Conservation (phyloP, 2,888 invertebrate genomes). For the Zootermopsis nevadensis region DNA sequence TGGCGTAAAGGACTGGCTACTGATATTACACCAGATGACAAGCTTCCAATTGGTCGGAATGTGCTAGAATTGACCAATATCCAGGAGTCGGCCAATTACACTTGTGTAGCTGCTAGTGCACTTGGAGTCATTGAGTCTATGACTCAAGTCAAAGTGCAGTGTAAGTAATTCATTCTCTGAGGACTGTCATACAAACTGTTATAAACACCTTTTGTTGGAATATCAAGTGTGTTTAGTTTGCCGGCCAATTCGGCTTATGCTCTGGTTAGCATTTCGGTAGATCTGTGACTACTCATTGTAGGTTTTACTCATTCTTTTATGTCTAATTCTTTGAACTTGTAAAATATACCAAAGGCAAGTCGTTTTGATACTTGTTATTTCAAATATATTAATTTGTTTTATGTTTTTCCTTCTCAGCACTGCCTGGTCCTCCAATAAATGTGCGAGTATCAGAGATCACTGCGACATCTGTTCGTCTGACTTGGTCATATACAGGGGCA, state of each 20-base stretch:
- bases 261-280: too few species aligned
- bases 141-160: conserved; percentile 94
- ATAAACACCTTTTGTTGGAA: neutral
- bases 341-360: too few species aligned
- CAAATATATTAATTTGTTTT: neutral
- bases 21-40: conserved; percentile 90
- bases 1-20: conserved; percentile 86
- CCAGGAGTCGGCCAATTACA: conserved; percentile 94
- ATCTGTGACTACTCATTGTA: too few species aligned
- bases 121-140: conserved; percentile 91
- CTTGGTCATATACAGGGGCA: conserved; percentile 91
- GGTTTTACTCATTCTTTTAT: too few species aligned
- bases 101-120: conserved; percentile 95
- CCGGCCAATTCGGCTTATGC: too few species aligned
- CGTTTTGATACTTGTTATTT: too few species aligned
- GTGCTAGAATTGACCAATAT: conserved; percentile 88
- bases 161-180: conserved; percentile 69
- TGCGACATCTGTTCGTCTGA: conserved; percentile 89
- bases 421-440: conserved; percentile 91
- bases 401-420: conserved; percentile 70
- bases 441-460: conserved; percentile 93
- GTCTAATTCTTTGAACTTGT: too few species aligned
- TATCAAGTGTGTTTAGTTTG: too few species aligned
- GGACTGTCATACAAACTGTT: neutral
- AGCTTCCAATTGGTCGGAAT: conserved; percentile 86